Evolutionary conservation across 2,888 invertebrate genomes (phyloP), one percentile per base, ranked within the genome.

Genomic region (Papilio gigon): DNA sequence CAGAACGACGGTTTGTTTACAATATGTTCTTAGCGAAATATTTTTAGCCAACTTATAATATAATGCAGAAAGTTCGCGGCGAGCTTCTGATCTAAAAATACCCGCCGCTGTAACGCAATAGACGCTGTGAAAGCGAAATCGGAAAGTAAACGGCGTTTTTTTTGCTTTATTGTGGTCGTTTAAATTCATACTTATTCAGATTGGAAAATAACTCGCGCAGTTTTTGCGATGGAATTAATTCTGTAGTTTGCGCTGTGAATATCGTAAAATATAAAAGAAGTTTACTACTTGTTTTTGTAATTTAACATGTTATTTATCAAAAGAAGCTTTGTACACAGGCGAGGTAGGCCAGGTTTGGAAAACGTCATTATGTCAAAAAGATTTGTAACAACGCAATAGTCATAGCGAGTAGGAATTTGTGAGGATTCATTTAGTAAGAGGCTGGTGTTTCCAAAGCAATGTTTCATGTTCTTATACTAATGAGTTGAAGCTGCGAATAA

Each of bases 171-270:
- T 50, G 50, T 27, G 50, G 25, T 50, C 50, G 47, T 47, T 47
- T 47, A 47, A 47, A 47, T 47, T 47, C 47, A 47, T 47, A 47
- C 47, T 47, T 47, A 47, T 47, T 47, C 47, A 47, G 12, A 47
- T 22, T n/a, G 47, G 47, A 22, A 47, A 47, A 22, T 47, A 47
- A 22, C 47, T 47, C 47, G 1, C 22, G 11, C 22, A 22, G 47
- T 22, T 47, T 47, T 47, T 47, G n/a, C 47, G 22, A 47, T 47
- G 6, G 12, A 47, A 44, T 44, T 0, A 44, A 20, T 44, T 44
- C 20, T 9, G 9, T 44, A 9, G 5, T 20, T 17, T 44, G 44
- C 2, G 9, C 3, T 44, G 2, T 9, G 9, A 8, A 22, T 47
- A 47, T n/a, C n/a, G n/a, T n/a, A n/a, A n/a, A n/a, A n/a, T n/a